phyloP scores from a whole-genome alignment of 1,140 invertebrate species.

The Ceratosolen fusciceps region DNA sequence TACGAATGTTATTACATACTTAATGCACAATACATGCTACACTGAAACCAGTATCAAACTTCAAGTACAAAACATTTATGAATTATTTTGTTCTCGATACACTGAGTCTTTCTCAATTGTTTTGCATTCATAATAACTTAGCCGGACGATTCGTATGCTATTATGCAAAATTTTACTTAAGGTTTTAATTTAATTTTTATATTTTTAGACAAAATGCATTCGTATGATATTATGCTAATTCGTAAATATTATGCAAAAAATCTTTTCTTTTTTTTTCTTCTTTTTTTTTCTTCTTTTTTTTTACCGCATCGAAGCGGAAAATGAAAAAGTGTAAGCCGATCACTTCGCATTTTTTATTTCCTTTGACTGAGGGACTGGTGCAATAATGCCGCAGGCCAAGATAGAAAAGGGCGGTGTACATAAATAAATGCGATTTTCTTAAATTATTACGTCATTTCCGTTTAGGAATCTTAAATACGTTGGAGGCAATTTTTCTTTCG shows the following conservation, averaged over 20 bases:
- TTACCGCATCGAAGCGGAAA: not conserved
- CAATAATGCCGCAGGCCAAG: slow-evolving; percentile 51
- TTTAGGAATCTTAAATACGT: not conserved
- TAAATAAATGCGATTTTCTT: slow-evolving; percentile 17
- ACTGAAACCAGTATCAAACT: not conserved
- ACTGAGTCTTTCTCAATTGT: not conserved
- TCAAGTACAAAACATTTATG: not conserved
- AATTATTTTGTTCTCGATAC: not conserved
- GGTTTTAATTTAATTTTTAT: no score
- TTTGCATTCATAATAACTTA: no score
- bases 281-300: not conserved
- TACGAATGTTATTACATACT: slow-evolving; percentile 1
- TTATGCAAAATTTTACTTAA: no score
- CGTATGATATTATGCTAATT: no score
- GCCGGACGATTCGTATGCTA: no score
- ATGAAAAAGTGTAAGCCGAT: not conserved
- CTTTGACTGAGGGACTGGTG: slow-evolving; percentile 51
- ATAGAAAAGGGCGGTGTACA: slow-evolving; percentile 14
- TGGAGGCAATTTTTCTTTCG: not conserved
- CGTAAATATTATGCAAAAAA: no score
- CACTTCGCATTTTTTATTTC: slow-evolving; percentile 20
- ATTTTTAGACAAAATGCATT: no score
- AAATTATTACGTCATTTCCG: slow-evolving; percentile 21
- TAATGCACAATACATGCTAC: slow-evolving; percentile 14
- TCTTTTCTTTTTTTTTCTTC: no score